Conservation (phyloP, 2,113 vertebrate species). For the Cranoglanis bouderius region DNA sequence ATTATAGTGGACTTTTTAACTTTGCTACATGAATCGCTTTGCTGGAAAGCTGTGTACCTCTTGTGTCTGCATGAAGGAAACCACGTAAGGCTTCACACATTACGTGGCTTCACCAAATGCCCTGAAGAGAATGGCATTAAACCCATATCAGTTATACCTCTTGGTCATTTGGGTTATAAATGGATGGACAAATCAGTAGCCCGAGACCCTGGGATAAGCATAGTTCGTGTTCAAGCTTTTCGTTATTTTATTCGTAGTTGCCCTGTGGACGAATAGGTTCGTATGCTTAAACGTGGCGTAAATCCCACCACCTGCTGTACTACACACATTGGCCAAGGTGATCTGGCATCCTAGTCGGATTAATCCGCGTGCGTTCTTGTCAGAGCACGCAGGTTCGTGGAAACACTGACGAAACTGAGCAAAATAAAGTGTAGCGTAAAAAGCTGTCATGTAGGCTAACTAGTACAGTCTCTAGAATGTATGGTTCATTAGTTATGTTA, state of each 20-base stretch:
- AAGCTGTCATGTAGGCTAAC: too few species aligned
- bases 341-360: neutral
- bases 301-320: neutral
- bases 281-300: neutral
- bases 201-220: neutral
- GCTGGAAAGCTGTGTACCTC: neutral
- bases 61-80: neutral
- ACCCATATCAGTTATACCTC: neutral
- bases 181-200: neutral
- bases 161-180: neutral
- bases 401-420: neutral
- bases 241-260: too few species aligned
- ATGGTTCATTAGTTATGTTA: too few species aligned
- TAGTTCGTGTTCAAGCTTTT: neutral
- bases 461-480: too few species aligned
- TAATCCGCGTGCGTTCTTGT: neutral
- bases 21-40: neutral
- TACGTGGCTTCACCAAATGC: neutral
- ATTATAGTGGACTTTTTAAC: neutral
- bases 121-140: neutral
- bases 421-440: too few species aligned
- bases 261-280: too few species aligned
- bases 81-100: neutral
- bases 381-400: neutral
- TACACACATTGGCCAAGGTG: neutral